A percentile compares a stretch with the other conserved stretches of the same genome.
These are phyloP conservation scores for Criorhina ranunculi DNA, from an alignment of 2,888 invertebrate species.

Conservation along the genomic window DNA sequence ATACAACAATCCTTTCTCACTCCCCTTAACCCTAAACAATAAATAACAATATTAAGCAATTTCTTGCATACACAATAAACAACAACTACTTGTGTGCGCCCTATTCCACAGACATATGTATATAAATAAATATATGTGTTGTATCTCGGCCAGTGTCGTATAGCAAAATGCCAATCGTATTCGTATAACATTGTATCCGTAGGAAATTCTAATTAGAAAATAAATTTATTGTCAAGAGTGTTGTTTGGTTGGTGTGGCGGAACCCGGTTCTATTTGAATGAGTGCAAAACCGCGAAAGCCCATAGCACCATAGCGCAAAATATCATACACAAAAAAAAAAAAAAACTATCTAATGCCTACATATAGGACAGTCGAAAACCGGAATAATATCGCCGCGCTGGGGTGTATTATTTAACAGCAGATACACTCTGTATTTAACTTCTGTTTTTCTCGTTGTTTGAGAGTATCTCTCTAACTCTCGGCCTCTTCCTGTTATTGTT, in stretches of 20 bases:
- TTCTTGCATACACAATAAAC: slow-evolving; percentile 50
- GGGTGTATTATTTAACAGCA: slow-evolving; percentile 69
- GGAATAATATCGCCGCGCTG: slow-evolving; percentile 62
- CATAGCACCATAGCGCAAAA: slow-evolving; percentile 41
- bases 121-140: slow-evolving; percentile 33
- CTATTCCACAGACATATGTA: slow-evolving; percentile 14
- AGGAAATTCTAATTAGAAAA: slow-evolving; percentile 76
- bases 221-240: slow-evolving; percentile 76
- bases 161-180: slow-evolving; percentile 71
- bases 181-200: slow-evolving; percentile 59
- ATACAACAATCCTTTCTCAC: slow-evolving; percentile 58
- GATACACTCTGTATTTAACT: slow-evolving; percentile 33
- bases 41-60: slow-evolving; percentile 63
- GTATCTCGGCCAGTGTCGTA: slow-evolving; percentile 38
- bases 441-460: slow-evolving; percentile 32
- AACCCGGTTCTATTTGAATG: slow-evolving; percentile 62
- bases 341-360: slow-evolving; percentile 31
- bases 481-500: slow-evolving; percentile 72
- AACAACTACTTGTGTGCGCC: slow-evolving; percentile 24
- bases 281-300: slow-evolving; percentile 58
- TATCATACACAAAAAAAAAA: slow-evolving; percentile 14
- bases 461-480: slow-evolving; percentile 17
- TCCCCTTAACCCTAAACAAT: slow-evolving; percentile 20
- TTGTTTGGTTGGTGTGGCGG: slow-evolving; percentile 41
- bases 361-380: slow-evolving; percentile 60